These are phyloP conservation scores for Petrocephalus zakoni DNA, from an alignment of 2,113 vertebrate genomes.

Conservation along the genomic window DNA sequence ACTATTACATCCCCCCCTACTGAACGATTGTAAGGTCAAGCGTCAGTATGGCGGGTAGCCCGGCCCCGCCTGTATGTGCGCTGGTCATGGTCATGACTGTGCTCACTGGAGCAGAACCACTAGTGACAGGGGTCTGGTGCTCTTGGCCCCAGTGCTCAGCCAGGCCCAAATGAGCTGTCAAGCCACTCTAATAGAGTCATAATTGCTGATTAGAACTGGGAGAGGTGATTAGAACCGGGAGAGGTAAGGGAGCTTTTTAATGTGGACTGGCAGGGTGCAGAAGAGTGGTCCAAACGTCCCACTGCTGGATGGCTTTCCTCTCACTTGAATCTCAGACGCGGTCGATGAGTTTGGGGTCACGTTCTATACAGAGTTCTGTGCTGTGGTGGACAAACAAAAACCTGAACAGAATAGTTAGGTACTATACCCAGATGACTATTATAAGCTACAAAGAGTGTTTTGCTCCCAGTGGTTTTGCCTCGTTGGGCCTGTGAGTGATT, in stretches of 20 bases:
- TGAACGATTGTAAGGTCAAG: slow-evolving; percentile 75
- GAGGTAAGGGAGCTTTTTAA: slow-evolving; percentile 74
- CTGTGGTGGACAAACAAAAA: not conserved
- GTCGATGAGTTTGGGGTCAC: not conserved
- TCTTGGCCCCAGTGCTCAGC: slow-evolving; percentile 63
- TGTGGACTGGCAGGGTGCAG: slow-evolving; percentile 62
- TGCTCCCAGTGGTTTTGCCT: not conserved
- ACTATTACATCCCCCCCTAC: slow-evolving; percentile 69
- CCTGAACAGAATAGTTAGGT: not conserved
- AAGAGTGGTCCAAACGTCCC: slow-evolving; percentile 27
- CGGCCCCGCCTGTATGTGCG: slow-evolving; percentile 42
- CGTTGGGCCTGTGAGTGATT: not conserved
- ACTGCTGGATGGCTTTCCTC: not conserved
- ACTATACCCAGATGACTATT: not conserved
- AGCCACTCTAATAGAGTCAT: slow-evolving; percentile 93
- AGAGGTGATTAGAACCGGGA: slow-evolving; percentile 80
- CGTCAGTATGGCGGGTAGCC: slow-evolving; percentile 57
- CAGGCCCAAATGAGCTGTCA: slow-evolving; percentile 92
- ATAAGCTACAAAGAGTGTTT: not conserved
- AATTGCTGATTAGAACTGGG: slow-evolving; percentile 90
- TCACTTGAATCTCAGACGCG: slow-evolving; percentile 42
- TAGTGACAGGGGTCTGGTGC: slow-evolving; percentile 75
- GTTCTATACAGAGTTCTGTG: not conserved
- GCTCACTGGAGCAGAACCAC: slow-evolving; percentile 67
- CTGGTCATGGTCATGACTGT: slow-evolving; percentile 45